Evolutionary conservation across 2,888 invertebrate species (phyloP), one percentile per base, ranked within the genome.

Genomic region (Nomada ruficornis): DNA sequence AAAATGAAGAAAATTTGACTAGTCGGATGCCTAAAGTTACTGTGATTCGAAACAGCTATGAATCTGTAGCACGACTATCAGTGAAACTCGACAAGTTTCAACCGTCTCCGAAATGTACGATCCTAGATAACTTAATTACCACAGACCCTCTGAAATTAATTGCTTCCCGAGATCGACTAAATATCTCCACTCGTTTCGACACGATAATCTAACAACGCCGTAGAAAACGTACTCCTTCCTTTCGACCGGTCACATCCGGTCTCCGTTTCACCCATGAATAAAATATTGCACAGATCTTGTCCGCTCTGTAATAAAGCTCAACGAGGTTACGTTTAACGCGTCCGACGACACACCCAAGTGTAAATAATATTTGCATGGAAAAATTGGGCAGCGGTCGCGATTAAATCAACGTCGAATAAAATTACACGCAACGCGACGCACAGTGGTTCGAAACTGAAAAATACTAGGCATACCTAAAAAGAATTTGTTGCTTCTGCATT

Each of bases 121-220:
- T 55, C 4, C 15, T 0, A 55, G 42, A 68, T 55, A 55, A 36
- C n/a, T 5, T n/a, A 47, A 63, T 20, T 20, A 20, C 29, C 29
- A 20, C 52, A 29, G n/a, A 29, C n/a, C 52, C 65, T n/a, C n/a
- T 3, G 15, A 36, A 68, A 68, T 68, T 55, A 68, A 68, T 54
- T 20, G 36, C 23, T 68, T 68, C 54, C 42, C 54, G 54, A 2
- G 15, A 67, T 36, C 20, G n/a, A 36, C 4, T 0, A 54, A 18
- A 54, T 20, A 18, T n/a, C n/a, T 7, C n/a, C 4, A 4, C 54
- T 0, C 20, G 5, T 10, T n/a, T 54, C 54, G 54, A 9, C 10
- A 54, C 54, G n/a, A 10, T n/a, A 10, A 54, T 20, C 10, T 20
- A 36, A 7, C 54, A n/a, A 54, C n/a, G n/a, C 18, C n/a, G n/a